Evolutionary conservation across 2,797 vertebrate species (phyloP).

Genomic region (Psittacula derbiana): DNA sequence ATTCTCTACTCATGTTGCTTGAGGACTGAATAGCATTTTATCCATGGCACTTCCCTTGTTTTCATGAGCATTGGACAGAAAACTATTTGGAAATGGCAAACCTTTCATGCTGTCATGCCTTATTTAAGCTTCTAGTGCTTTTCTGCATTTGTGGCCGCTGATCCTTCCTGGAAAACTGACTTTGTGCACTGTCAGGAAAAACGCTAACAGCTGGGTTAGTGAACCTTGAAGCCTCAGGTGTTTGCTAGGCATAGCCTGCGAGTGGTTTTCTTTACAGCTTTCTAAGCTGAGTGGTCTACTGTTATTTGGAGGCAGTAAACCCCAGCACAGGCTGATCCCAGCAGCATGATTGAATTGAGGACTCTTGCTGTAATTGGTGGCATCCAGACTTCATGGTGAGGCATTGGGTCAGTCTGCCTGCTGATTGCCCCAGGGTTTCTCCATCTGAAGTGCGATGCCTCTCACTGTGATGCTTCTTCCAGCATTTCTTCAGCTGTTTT

Average conservation of each 20-base stretch:
- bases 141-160: background rate
- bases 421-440: background rate
- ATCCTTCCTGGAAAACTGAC: background rate
- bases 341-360: background rate
- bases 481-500: background rate
- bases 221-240: background rate
- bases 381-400: background rate
- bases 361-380: background rate
- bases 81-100: background rate
- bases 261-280: background rate
- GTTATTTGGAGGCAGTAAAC: background rate
- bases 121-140: background rate
- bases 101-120: background rate
- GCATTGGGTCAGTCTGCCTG: background rate
- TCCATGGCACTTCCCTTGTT: background rate
- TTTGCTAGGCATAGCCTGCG: background rate
- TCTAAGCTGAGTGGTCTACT: background rate
- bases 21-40: background rate
- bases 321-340: background rate
- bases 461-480: background rate
- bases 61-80: background rate
- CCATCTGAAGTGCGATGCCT: background rate
- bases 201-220: background rate
- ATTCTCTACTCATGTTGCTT: fast-evolving
- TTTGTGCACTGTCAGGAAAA: background rate